Conservation (phyloP, 2,888 invertebrate genomes). For the Xestia xanthographa region DNA sequence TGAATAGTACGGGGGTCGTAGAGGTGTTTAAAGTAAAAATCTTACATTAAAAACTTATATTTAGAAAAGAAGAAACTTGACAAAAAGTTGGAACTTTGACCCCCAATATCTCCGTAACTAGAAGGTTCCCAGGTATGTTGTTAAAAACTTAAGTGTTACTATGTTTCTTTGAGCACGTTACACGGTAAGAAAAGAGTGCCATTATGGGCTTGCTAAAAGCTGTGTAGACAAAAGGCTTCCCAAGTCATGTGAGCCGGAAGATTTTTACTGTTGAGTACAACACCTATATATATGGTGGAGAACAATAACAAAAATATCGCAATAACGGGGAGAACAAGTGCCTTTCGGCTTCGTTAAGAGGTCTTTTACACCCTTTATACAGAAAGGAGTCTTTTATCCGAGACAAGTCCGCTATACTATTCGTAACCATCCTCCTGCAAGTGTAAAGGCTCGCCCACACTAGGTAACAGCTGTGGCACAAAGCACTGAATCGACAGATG, state of each 20-base stretch:
- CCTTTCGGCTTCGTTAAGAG: too few relatives aligned
- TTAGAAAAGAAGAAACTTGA: too few relatives aligned
- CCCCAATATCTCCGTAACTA: too few relatives aligned
- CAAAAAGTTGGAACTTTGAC: too few relatives aligned
- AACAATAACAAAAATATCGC: too few relatives aligned
- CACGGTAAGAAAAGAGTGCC: constrained; percentile 38
- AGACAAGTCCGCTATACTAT: background rate
- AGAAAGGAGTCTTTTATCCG: background rate
- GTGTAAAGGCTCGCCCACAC: background rate
- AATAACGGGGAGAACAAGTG: too few relatives aligned
- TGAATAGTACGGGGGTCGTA: too few relatives aligned
- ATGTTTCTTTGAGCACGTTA: constrained; percentile 21
- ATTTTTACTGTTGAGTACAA: constrained; percentile 61
- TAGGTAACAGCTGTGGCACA: background rate
- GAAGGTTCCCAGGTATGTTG: too few relatives aligned
- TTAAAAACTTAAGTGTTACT: constrained; percentile 32
- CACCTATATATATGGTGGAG: too few relatives aligned
- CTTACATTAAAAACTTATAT: too few relatives aligned
- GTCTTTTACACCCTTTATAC: too few relatives aligned
- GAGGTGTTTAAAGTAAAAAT: too few relatives aligned
- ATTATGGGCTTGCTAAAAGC: constrained; percentile 49
- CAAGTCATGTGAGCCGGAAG: constrained; percentile 44
- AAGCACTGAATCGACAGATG: background rate
- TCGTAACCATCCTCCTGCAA: background rate
- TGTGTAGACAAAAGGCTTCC: constrained; percentile 52